Conservation (phyloP, 2,113 vertebrate genomes). For the Ursus arctos region DNA sequence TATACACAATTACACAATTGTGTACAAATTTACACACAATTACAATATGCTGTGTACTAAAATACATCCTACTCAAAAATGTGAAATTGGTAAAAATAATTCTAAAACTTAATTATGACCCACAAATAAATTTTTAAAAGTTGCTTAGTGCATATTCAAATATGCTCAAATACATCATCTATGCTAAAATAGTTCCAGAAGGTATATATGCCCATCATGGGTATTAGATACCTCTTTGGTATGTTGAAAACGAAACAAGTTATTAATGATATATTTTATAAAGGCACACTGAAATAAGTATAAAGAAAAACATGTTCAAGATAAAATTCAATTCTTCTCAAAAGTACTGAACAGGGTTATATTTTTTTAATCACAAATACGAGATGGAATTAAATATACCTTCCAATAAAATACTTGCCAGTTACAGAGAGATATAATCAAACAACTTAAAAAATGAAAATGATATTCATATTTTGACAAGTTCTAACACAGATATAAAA, state of each 20-base stretch:
- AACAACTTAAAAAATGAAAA: slow-evolving; percentile 49
- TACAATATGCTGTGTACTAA: slow-evolving; percentile 85
- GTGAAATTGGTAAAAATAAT: slow-evolving; percentile 82
- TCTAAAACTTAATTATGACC: slow-evolving; percentile 79
- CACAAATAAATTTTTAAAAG: slow-evolving; percentile 71
- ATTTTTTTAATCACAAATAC: slow-evolving; percentile 73
- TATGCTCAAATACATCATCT: slow-evolving; percentile 79
- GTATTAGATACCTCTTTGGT: slow-evolving; percentile 83
- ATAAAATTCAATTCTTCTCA: slow-evolving; percentile 63
- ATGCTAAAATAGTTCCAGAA: slow-evolving; percentile 72
- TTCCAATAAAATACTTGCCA: slow-evolving; percentile 61
- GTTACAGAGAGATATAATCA: slow-evolving; percentile 57
- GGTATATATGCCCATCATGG: background rate
- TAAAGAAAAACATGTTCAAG: slow-evolving; percentile 77
- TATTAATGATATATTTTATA: slow-evolving; percentile 75
- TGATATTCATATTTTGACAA: slow-evolving; percentile 59
- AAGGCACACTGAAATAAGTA: slow-evolving; percentile 76
- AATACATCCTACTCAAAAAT: slow-evolving; percentile 83
- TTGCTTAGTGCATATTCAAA: slow-evolving; percentile 78
- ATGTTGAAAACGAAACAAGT: slow-evolving; percentile 82
- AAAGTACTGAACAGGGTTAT: slow-evolving; percentile 68
- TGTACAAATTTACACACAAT: slow-evolving; percentile 88
- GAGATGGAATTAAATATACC: slow-evolving; percentile 51
- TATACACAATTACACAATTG: slow-evolving; percentile 87
- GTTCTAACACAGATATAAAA: slow-evolving; percentile 42